Evolutionary conservation across 2,888 invertebrate species (phyloP), one percentile per base, ranked within the genome.

Genomic region (Lepidochrysops patricia): DNA sequence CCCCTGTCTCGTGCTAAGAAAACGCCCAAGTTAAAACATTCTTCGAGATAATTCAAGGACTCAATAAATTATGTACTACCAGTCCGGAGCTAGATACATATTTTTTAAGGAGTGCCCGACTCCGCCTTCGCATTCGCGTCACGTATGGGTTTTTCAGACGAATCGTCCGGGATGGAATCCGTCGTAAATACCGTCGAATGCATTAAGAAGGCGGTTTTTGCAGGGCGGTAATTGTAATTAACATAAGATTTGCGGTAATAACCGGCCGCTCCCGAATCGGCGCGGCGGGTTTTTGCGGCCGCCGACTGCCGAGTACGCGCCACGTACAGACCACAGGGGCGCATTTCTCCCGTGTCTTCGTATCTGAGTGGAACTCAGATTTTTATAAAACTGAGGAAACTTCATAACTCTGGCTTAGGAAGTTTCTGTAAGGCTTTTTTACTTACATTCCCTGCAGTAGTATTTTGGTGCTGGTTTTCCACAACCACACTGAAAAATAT

Each of bases 241-340:
- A 83, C 86, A 87, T 87, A 84, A 84, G 82, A 75, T 78, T 82
- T 83, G 82, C 84, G 83, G 86, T 83, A 86, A 85, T 82, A 83
- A 75, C 80, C 72, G 79, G 72, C 75, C 79, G 80, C 79, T 67
- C 84, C 73, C 71, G 84, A 83, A 83, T 78, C 84, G 87, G 67
- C 61, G 76, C 71, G 74, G 64, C 82, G 65, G 73, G 72, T 86
- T 88, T 88, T 88, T 87, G 82, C 63, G 57, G 57, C 61, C 63
- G 70, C 71, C 74, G 80, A 83, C 85, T 85, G 80, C 80, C 82
- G 85, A 84, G 86, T 87, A 84, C 72, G 75, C 72, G 75, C 50
- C 2, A 5, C 69, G 73, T 65, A 60, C 59, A 65, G 65, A 9
- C 35, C 69, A 73, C 80, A 85, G 76, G 76, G 72, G 68, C 26